Conservation (phyloP, 2,888 invertebrate species). For the Eumerus sabulonum region DNA sequence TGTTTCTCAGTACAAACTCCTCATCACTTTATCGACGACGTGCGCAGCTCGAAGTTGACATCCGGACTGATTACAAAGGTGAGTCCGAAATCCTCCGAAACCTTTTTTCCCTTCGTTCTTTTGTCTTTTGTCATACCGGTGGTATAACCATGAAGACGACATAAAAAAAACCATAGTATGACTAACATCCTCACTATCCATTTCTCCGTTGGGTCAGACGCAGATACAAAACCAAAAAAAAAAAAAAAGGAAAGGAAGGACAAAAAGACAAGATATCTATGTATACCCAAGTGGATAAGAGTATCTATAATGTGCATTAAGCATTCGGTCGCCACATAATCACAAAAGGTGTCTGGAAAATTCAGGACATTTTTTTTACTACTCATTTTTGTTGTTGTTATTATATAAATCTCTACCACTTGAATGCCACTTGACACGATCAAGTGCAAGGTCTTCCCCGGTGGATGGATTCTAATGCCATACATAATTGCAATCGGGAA, state of each 20-base stretch:
- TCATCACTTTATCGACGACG: not conserved
- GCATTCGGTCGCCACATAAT: conserved; percentile 63
- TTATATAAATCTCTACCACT: conserved; percentile 35
- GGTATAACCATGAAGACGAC: too few relatives aligned
- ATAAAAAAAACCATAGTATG: too few relatives aligned
- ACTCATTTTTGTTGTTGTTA: not conserved
- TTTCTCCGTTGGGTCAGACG: not conserved
- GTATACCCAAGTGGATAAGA: conserved; percentile 47
- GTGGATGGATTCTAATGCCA: conserved; percentile 8
- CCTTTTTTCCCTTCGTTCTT: conserved; percentile 11
- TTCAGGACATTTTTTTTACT: conserved; percentile 45
- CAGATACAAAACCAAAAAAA: conserved; percentile 29
- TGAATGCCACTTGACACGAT: conserved; percentile 52
- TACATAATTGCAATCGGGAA: too few relatives aligned
- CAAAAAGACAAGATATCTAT: too few relatives aligned
- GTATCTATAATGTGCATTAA: conserved; percentile 63
- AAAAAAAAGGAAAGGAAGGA: conserved; percentile 16
- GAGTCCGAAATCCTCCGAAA: not conserved
- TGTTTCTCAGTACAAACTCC: too few relatives aligned
- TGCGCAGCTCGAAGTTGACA: not conserved
- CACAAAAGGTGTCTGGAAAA: conserved; percentile 64
- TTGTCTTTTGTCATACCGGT: not conserved
- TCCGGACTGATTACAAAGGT: not conserved
- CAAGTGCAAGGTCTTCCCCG: conserved; percentile 41
- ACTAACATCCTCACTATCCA: conserved; percentile 8